These are phyloP conservation scores for Apoda limacodes DNA, from an alignment of 2,888 invertebrate species.

Conservation along the genomic window DNA sequence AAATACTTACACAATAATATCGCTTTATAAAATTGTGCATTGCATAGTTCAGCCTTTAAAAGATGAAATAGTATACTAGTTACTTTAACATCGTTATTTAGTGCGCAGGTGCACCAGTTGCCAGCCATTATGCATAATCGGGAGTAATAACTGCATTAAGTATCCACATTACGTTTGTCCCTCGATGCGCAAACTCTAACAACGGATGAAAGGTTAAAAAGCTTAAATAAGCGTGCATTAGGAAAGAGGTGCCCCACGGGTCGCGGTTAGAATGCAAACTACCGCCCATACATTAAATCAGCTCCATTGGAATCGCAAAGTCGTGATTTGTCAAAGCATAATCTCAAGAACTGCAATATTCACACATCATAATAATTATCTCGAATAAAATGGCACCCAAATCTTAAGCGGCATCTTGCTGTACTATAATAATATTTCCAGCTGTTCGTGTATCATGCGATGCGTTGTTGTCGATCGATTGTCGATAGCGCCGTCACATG, in stretches of 20 bases:
- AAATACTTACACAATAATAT: too few species aligned
- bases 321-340: conserved; percentile 71
- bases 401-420: conserved; percentile 40
- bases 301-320: conserved; percentile 69
- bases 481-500: too few species aligned
- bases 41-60: too few species aligned
- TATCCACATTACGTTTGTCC: conserved; percentile 57
- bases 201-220: conserved; percentile 68
- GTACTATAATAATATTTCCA: too few species aligned
- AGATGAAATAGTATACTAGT: too few species aligned
- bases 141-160: conserved; percentile 47
- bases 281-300: conserved; percentile 70
- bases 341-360: conserved; percentile 67
- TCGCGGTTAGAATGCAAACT: conserved; percentile 70
- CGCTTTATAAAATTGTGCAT: too few species aligned
- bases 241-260: conserved; percentile 68
- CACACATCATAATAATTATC: conserved; percentile 71
- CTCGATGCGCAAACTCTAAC: conserved; percentile 58
- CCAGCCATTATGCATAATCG: conserved; percentile 29
- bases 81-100: too few species aligned
- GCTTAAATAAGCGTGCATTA: conserved; percentile 70
- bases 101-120: too few species aligned
- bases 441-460: too few species aligned
- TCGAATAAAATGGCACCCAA: conserved; percentile 60
- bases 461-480: too few species aligned